phyloP scores from a whole-genome alignment of 2,888 invertebrate species.

The Chalcosyrphus nemorum region DNA sequence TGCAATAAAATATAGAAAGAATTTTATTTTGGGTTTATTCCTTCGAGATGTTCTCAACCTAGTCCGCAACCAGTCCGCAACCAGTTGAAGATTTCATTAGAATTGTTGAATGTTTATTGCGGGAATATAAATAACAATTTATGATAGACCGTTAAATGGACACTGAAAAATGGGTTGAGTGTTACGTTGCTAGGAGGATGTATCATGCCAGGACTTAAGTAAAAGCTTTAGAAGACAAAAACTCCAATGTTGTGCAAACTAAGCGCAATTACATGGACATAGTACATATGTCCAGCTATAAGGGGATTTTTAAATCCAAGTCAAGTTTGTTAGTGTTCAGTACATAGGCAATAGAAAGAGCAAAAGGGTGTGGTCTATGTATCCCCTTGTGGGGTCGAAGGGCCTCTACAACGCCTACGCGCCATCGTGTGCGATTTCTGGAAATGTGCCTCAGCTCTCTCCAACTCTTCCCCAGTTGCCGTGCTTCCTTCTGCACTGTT shows the following conservation, averaged over 20 bases:
- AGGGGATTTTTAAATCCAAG: too few species aligned
- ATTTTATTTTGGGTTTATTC: conserved; percentile 36
- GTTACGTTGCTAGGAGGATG: neutral
- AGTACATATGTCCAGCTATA: too few species aligned
- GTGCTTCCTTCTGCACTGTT: too few species aligned
- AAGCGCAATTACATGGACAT: too few species aligned
- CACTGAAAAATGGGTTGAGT: neutral
- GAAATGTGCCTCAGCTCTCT: too few species aligned
- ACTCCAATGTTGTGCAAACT: neutral
- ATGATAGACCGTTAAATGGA: neutral
- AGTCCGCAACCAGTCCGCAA: neutral
- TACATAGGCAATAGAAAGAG: too few species aligned
- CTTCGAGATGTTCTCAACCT: conserved; percentile 5
- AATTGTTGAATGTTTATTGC: conserved; percentile 52
- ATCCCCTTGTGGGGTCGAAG: too few species aligned
- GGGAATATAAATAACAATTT: conserved; percentile 13
- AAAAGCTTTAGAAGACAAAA: neutral
- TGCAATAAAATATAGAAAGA: conserved; percentile 49
- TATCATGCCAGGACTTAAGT: neutral
- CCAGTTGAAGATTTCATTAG: conserved; percentile 40
- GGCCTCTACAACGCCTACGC: too few species aligned
- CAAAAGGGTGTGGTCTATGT: too few species aligned
- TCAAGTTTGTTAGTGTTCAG: too few species aligned
- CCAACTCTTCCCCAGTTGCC: too few species aligned
- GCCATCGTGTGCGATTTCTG: too few species aligned